Conservation (phyloP, 2,888 invertebrate species). For the Nomada goodeniana region DNA sequence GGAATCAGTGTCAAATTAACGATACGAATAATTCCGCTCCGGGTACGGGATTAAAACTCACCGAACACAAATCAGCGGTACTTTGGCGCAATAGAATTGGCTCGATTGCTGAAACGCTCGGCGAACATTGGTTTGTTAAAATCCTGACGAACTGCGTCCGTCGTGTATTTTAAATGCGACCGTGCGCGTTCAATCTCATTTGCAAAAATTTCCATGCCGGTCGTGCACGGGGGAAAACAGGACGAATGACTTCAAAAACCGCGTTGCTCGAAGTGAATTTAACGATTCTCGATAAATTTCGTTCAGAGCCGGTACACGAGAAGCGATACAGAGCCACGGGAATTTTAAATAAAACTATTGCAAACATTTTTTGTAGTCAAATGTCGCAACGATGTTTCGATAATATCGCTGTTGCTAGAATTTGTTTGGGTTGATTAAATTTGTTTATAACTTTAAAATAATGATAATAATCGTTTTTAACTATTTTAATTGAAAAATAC, state of each 20-base stretch:
- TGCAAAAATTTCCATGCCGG: constrained; percentile 62
- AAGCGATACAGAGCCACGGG: neutral
- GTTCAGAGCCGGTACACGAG: neutral
- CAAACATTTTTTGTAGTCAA: too few species aligned
- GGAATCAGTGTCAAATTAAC: constrained; percentile 10
- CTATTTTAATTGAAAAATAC: too few species aligned
- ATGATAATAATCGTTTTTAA: too few species aligned
- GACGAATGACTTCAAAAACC: constrained; percentile 45
- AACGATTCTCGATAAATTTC: constrained; percentile 4
- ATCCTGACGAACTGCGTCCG: constrained; percentile 34
- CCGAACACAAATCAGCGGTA: constrained; percentile 22
- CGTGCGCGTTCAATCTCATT: constrained; percentile 47
- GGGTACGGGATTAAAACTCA: constrained; percentile 32
- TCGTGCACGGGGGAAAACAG: constrained; percentile 13
- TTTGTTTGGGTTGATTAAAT: too few species aligned
- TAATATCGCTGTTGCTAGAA: too few species aligned
- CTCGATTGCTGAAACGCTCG: constrained; percentile 30
- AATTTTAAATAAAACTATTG: neutral
- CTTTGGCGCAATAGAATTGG: constrained; percentile 46
- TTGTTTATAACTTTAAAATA: too few species aligned
- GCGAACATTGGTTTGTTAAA: constrained; percentile 50
- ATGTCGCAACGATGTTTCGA: too few species aligned
- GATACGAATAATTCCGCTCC: constrained; percentile 6
- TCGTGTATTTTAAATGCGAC: constrained; percentile 53
- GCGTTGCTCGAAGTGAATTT: constrained; percentile 36